Conservation (phyloP, 2,113 vertebrate genomes). For the Sciurus niger region DNA sequence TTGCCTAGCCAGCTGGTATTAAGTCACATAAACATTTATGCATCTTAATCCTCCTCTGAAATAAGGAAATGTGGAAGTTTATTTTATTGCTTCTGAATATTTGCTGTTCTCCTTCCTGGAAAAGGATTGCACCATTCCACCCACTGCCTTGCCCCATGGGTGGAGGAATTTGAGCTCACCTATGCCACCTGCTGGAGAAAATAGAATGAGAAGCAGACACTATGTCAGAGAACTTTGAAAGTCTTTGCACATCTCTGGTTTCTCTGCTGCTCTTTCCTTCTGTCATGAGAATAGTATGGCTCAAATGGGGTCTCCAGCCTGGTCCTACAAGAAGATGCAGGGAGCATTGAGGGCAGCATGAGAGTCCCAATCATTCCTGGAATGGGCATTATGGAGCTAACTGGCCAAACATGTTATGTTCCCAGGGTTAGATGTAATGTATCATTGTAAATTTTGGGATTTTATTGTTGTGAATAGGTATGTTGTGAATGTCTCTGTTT, state of each 20-base stretch:
- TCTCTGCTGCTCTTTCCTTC: background rate
- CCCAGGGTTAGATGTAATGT: background rate
- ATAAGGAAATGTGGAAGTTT: background rate
- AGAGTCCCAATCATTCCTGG: background rate
- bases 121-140: background rate
- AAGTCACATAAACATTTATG: background rate
- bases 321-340: background rate
- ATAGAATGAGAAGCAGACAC: background rate
- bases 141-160: background rate
- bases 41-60: background rate
- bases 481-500: background rate
- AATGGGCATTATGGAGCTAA: background rate
- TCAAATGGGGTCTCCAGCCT: too few species aligned
- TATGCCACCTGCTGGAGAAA: background rate
- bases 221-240: background rate
- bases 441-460: background rate
- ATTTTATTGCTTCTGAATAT: background rate
- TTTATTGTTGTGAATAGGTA: background rate
- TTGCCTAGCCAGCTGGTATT: background rate
- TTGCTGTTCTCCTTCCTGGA: background rate
- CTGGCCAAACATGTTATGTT: background rate
- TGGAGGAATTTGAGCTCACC: too few species aligned
- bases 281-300: background rate
- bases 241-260: background rate
- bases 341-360: background rate